Evolutionary conservation across 2,113 vertebrate species (phyloP), one percentile per base, ranked within the genome.

Genomic region (Indri indri): DNA sequence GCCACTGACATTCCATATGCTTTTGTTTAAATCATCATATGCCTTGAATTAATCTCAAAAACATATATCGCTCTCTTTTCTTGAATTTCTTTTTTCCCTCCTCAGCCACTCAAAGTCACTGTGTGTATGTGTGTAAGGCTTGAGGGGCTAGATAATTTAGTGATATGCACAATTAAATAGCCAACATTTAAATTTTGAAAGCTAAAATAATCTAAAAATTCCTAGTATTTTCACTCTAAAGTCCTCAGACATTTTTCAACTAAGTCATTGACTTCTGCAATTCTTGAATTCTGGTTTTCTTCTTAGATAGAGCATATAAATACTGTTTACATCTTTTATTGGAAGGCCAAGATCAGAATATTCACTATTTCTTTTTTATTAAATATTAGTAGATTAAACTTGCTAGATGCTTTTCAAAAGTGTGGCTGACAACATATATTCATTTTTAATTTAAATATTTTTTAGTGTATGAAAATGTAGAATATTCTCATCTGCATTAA

Each of bases 371-470:
- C 12, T 65, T 25, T 79, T 85, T n/a, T 22, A 77, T 65, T 63
- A 40, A n/a, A 73, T 57, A 4, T 54, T 73, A 45, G 23, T 80
- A 76, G 8, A 59, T 25, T 66, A 66, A 8, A 20, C 4, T 77
- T 25, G 1, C 7, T 81, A 88, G 13, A 90, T 61, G 16, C 9
- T 93, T 89, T 79, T 2, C 11, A 74, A 84, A 83, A 89, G 3
- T 86, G 1, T 82, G 54, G 5, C 57, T 94, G 18, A 73, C 3
- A 61, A 59, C 12, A 63, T 61, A 47, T 57, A 37, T 76, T 82
- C 22, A 54, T 61, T 68, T 94, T 74, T 50, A 96, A 66, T 65
- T 40, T 79, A 18, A 85, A 50, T 50, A 66, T 85, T 94, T 97
- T 54, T 54, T 13, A 74, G 59, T 45, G 0, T 47, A 70, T 71